Conservation (phyloP, 2,113 vertebrate species). For the Tyto alba region DNA sequence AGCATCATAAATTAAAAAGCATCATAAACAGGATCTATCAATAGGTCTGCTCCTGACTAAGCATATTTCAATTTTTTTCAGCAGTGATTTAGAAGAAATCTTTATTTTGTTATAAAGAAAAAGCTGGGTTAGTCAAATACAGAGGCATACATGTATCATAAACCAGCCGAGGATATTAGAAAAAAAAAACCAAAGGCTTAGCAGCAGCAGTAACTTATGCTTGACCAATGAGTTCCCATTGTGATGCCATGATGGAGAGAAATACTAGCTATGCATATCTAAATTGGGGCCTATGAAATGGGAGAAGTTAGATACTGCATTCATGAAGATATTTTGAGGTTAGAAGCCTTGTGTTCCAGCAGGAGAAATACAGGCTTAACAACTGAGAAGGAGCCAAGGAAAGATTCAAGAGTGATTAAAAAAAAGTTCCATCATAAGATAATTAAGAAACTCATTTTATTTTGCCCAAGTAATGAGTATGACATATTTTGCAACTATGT, state of each 20-base stretch:
- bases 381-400: background rate
- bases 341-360: background rate
- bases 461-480: background rate
- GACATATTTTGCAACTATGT: background rate
- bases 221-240: background rate
- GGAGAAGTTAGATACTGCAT: background rate
- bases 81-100: background rate
- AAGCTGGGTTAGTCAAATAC: background rate
- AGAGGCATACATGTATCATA: background rate
- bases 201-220: background rate
- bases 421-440: background rate
- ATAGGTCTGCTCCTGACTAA: background rate
- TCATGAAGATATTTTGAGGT: background rate
- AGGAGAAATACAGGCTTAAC: background rate
- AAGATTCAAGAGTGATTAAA: background rate
- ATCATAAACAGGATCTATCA: background rate
- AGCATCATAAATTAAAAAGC: background rate
- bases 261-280: background rate
- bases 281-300: background rate
- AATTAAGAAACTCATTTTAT: background rate
- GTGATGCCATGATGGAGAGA: background rate
- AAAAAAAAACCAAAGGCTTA: background rate
- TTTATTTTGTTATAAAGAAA: background rate
- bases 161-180: background rate
- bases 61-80: background rate